Evolutionary conservation across 2,888 invertebrate genomes (phyloP), one percentile per base, ranked within the genome.

Genomic region (Boloria selene): DNA sequence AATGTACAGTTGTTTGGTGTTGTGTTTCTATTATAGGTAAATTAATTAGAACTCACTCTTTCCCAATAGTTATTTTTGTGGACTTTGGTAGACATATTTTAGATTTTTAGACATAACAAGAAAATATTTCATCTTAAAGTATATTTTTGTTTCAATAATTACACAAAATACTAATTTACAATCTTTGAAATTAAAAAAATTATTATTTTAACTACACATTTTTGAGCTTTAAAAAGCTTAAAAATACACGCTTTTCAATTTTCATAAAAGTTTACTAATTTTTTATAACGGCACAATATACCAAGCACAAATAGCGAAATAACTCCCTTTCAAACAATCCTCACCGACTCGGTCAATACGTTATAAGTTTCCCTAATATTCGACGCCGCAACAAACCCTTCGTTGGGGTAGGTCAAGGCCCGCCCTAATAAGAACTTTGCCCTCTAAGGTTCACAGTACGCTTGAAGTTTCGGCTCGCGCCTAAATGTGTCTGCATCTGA

Each of bases 1-100:
- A 75, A 77, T 73, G 67, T 73, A 72, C 84, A 84, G 79, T 84
- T 79, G 79, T 70, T 68, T 55, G 87, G 87, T 88, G 86, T 87
- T 81, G 75, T 76, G 79, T 89, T 88, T 83, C 87, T 68, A 67
- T 67, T 63, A 65, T 79, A 81, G 73, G 78, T 80, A 83, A 78
- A 62, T 52, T 56, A 52, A 51, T 55, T 45, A 47, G 31, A 38
- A 64, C 3, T 42, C 13, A 3, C 18, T 26, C 18, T 58, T 52
- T 52, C 2, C 31, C 17, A 51, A 47, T 31, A 47, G 45, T 16
- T 47, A 31, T 44, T 51, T 60, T 26, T 47, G 16, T 47, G 4
- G 18, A 26, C n/a, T 26, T 3, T 45, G 13, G 31, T 38, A 38
- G 7, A 10, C 7, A 10, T 38, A 38, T 10, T 10, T 38, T 38